Evolutionary conservation across 2,797 vertebrate species (phyloP).

Genomic region (Parauchenoglanis punctatus): DNA sequence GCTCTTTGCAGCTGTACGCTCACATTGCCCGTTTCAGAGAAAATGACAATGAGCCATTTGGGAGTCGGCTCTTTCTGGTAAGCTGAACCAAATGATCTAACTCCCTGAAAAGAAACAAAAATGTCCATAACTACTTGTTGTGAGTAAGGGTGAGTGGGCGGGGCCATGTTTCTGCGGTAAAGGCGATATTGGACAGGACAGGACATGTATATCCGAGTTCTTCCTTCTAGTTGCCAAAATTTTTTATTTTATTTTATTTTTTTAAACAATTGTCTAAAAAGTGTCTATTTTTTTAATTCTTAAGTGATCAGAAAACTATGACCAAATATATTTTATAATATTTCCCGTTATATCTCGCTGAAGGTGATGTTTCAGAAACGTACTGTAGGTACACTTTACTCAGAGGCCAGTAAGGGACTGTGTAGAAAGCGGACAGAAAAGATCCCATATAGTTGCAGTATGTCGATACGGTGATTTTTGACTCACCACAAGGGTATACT

Average conservation of each 20-base stretch:
- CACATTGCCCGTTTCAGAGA: neutral
- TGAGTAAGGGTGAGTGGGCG: neutral
- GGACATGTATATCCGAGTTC: neutral
- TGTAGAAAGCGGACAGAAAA: neutral
- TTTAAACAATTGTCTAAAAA: neutral
- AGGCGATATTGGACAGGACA: neutral
- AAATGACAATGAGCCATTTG: neutral
- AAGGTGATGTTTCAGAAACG: neutral
- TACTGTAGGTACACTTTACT: neutral
- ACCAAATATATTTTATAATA: neutral
- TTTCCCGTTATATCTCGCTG: neutral
- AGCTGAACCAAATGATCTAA: neutral
- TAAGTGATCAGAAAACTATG: neutral
- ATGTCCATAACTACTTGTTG: neutral
- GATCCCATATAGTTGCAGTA: too few species aligned
- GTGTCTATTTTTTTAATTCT: neutral
- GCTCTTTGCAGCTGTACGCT: neutral
- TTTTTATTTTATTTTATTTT: too few species aligned
- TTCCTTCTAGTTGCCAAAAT: neutral
- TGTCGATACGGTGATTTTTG: neutral
- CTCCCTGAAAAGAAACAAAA: neutral
- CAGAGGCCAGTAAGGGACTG: neutral
- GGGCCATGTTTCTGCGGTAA: neutral
- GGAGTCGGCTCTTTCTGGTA: neutral
- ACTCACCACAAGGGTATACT: neutral